These are phyloP conservation scores for Alces alces DNA, from an alignment of 2,113 vertebrate species.

Conservation along the genomic window DNA sequence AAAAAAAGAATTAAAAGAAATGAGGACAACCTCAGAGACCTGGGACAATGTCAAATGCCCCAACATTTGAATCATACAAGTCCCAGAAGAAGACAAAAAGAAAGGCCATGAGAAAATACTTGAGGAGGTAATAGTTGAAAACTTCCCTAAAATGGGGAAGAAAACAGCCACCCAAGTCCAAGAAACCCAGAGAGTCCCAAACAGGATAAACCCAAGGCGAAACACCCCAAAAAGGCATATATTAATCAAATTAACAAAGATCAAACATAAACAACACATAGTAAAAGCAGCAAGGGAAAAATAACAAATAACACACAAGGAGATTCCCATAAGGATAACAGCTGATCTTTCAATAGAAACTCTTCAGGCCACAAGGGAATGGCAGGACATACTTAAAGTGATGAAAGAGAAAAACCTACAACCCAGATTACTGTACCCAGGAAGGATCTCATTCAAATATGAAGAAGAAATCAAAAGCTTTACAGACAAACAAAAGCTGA, in stretches of 20 bases:
- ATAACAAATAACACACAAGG: background rate
- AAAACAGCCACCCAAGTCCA: background rate
- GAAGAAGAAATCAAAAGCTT: background rate
- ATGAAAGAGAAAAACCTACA: background rate
- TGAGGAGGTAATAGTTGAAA: background rate
- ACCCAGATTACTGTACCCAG: rapidly evolving
- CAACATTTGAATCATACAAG: background rate
- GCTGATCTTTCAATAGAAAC: background rate
- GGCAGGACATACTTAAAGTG: background rate
- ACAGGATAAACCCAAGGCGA: background rate
- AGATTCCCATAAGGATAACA: background rate
- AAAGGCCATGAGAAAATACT: background rate
- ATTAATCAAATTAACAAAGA: background rate
- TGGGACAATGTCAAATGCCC: background rate
- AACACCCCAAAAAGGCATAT: background rate
- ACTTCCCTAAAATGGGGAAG: background rate
- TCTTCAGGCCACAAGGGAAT: background rate
- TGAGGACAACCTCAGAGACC: background rate
- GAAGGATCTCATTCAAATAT: background rate
- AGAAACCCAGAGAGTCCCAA: background rate
- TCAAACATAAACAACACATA: background rate
- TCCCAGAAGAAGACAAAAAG: background rate
- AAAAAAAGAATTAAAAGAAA: background rate
- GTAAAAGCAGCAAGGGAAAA: background rate
- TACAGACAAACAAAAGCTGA: background rate